Evolutionary conservation across 2,888 invertebrate species (phyloP).

Genomic region (Minunthozetes semirufus): DNA sequence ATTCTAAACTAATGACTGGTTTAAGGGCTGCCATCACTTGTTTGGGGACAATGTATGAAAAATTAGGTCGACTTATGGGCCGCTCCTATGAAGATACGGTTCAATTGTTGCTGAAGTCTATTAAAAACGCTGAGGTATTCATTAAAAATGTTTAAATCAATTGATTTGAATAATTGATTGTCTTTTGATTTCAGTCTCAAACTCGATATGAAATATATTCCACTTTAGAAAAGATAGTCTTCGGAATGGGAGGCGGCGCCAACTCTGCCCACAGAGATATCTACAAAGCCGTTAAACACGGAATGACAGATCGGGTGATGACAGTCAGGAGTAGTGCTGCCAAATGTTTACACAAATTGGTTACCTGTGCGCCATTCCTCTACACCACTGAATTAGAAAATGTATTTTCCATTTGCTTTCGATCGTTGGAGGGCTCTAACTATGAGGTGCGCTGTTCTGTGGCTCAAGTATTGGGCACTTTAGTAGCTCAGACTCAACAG

Average conservation of each 20-base stretch:
- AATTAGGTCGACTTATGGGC: constrained; percentile 96
- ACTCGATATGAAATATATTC: constrained; percentile 93
- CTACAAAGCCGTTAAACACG: constrained; percentile 78
- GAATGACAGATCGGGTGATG: constrained; percentile 83
- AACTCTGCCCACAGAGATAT: constrained; percentile 77
- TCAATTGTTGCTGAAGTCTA: constrained; percentile 75
- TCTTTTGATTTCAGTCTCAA: constrained; percentile 59
- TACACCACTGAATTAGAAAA: constrained; percentile 86
- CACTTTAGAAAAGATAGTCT: constrained; percentile 82
- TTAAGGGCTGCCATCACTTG: constrained; percentile 88
- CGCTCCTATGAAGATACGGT: constrained; percentile 97
- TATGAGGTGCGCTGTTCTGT: constrained; percentile 87
- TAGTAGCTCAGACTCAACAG: constrained; percentile 72
- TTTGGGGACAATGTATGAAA: constrained; percentile 94
- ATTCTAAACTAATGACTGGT: neutral
- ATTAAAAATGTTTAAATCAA: too few species aligned
- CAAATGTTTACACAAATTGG: constrained; percentile 75
- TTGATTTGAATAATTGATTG: neutral
- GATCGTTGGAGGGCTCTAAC: constrained; percentile 84
- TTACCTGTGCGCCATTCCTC: constrained; percentile 72
- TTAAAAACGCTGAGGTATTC: constrained; percentile 72
- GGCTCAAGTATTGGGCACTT: constrained; percentile 78
- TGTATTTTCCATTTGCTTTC: constrained; percentile 79
- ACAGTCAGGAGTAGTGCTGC: constrained; percentile 89
- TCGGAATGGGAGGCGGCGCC: constrained; percentile 91